Conservation (phyloP, 2,797 vertebrate genomes). For the Sarcophilus harrisii region DNA sequence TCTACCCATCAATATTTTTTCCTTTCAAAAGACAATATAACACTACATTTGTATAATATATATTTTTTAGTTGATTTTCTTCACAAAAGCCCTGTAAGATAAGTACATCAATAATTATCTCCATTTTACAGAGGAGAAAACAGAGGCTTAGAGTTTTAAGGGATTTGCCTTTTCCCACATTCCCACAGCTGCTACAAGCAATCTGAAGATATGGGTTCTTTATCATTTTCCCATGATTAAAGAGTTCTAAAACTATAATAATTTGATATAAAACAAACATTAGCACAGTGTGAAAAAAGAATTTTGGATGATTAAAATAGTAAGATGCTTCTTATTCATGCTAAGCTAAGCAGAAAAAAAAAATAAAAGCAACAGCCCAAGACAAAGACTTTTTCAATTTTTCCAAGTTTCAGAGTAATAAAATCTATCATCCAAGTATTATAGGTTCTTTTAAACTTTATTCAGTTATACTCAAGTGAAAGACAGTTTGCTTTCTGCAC, state of each 20-base stretch:
- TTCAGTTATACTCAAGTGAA: constrained; percentile 33
- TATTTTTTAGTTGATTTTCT: neutral
- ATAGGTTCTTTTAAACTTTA: constrained; percentile 37
- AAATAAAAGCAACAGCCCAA: constrained; percentile 4
- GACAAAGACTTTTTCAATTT: constrained; percentile 47
- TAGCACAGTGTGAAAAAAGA: constrained; percentile 29
- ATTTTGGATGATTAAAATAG: constrained; percentile 21
- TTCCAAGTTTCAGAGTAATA: constrained; percentile 23
- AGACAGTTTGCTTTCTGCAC: constrained; percentile 21
- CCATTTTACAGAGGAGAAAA: neutral
- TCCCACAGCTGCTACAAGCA: neutral
- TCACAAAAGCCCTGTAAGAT: neutral
- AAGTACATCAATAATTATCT: neutral
- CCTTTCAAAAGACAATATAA: neutral
- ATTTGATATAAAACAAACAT: constrained; percentile 9
- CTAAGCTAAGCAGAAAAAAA: constrained; percentile 37
- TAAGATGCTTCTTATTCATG: constrained; percentile 40
- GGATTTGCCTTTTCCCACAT: neutral
- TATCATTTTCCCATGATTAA: neutral
- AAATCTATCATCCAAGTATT: too few species aligned
- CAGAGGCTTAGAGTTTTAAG: neutral
- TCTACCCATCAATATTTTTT: neutral
- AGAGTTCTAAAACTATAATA: neutral
- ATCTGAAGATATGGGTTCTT: neutral
- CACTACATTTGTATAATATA: neutral